Percentiles rank a stretch among this genome's conserved stretches.
Conservation (phyloP, 2,113 vertebrate species). For the Crocuta crocuta region DNA sequence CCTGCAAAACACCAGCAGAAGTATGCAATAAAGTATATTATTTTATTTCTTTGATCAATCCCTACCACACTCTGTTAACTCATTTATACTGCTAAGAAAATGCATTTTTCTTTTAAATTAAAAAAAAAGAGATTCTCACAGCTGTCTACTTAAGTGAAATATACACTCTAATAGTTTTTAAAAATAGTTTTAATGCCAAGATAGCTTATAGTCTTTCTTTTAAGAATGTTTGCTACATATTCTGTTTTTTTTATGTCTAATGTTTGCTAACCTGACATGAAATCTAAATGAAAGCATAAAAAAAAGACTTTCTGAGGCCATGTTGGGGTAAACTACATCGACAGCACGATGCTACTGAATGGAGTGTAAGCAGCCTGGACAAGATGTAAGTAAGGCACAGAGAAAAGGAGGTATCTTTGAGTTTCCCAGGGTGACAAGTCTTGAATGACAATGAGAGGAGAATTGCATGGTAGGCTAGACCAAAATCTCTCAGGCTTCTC, state of each 20-base stretch:
- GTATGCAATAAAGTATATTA: slow-evolving; percentile 43
- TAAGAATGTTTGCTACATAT: neutral
- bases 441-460: neutral
- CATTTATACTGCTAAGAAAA: slow-evolving; percentile 53
- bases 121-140: slow-evolving; percentile 52
- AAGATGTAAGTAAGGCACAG: neutral
- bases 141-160: slow-evolving; percentile 30
- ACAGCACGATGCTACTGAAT: fast-evolving
- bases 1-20: slow-evolving; percentile 48
- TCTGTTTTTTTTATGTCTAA: slow-evolving; percentile 21
- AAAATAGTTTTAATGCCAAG: slow-evolving; percentile 55
- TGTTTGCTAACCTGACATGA: neutral
- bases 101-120: slow-evolving; percentile 18
- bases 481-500: neutral
- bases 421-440: neutral
- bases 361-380: neutral
- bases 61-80: slow-evolving; percentile 42
- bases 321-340: neutral
- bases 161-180: neutral
- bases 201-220: slow-evolving; percentile 57
- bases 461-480: neutral
- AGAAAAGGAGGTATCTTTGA: neutral
- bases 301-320: neutral
- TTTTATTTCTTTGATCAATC: slow-evolving; percentile 64
- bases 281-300: neutral